Base-by-base conservation (phyloP, 2,797 vertebrate genomes). In the Phoxinus dragarum region DNA sequence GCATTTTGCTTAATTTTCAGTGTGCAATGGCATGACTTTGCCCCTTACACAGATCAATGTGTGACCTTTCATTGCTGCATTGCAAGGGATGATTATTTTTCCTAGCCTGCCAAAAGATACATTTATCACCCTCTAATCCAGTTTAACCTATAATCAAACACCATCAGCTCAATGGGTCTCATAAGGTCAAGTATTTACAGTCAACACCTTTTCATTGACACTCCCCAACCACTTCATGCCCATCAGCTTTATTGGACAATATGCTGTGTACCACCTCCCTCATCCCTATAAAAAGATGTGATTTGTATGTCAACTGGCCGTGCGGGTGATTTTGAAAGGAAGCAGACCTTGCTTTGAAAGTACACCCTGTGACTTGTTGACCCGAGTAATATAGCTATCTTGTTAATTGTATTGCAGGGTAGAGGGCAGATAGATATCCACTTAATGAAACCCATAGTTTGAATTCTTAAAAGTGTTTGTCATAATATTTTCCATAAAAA, bases 141-240 rank as follows among this genome's bases (percentile, higher is more conserved):
- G 72, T 40, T 56, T 36, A 34, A 59, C 27, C 42, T 36, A 67
- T 80, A 49, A 78, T 79, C 38, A 82, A 82, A 56, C 36, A 40
- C 85, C 40, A 75, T 72, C 77, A 79, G 73, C 75, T 78, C 49
- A 56, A 56, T 36, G 42, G 23, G 84, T 86, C 88, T 90, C 85
- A 85, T 67, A 61, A 89, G 87, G 79, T 81, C 79, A 88, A 90
- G 90, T 87, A 86, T 86, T 91, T 86, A 82, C 78, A 90, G 77
- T 80, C 85, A 82, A 61, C 80, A 84, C 80, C 69, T 31, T 69
- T 56, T 86, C 87, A 88, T 69, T 74, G 79, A 88, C 88, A 87
- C 85, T 89, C 89, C 27, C 88, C 72, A 61, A 73, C 27, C 77
- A 69, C 84, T 72, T 59, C 69, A 67, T 52, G 54, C n/a, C 73